Evolutionary conservation across 2,797 vertebrate species (phyloP).

Genomic region (Pristis pectinata): DNA sequence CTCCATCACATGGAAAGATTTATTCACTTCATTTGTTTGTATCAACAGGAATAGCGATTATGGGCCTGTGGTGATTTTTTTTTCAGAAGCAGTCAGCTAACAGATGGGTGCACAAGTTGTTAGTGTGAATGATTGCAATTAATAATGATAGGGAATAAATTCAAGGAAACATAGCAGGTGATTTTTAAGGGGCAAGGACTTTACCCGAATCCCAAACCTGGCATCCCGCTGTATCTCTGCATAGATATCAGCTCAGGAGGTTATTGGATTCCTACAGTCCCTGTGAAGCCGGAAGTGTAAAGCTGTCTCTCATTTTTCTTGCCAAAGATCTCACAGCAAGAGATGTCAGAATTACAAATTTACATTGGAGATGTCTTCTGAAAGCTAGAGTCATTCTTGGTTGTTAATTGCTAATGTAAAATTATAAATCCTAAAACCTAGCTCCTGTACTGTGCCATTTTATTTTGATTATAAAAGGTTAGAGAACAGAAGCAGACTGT

Average conservation of each 20-base stretch:
- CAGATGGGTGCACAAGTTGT: constrained; percentile 6
- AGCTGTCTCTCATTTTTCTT: background rate
- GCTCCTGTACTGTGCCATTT: background rate
- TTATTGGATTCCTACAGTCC: background rate
- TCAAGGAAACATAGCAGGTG: background rate
- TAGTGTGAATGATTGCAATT: constrained; percentile 2
- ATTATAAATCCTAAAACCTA: background rate
- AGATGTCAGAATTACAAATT: background rate
- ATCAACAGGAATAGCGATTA: background rate
- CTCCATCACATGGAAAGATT: background rate
- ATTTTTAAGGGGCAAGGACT: background rate
- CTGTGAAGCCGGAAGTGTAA: constrained; percentile 12
- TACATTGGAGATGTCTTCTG: background rate
- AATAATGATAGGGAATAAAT: background rate
- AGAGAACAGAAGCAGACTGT: background rate
- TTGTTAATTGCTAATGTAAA: background rate
- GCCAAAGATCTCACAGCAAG: background rate
- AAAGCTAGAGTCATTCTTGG: background rate
- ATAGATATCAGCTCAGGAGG: background rate
- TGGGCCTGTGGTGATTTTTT: background rate
- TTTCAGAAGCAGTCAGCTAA: background rate
- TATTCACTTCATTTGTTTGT: background rate
- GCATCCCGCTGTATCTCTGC: background rate
- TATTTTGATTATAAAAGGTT: background rate
- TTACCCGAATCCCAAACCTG: background rate